These are phyloP conservation scores for Salticus scenicus DNA, from an alignment of 2,888 invertebrate genomes.

Conservation along the genomic window DNA sequence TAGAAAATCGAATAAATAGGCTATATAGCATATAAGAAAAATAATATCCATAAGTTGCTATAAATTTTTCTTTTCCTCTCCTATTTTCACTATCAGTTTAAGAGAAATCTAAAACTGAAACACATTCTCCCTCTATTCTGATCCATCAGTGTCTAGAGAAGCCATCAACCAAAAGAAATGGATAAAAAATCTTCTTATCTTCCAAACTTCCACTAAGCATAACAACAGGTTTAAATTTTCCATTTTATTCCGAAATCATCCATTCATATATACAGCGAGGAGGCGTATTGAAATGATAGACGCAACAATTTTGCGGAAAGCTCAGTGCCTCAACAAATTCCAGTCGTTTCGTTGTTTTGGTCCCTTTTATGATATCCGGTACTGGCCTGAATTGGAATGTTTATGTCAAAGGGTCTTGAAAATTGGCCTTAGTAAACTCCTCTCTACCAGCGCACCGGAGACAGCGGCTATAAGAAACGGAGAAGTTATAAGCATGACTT, in stretches of 20 bases:
- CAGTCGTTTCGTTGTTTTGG: constrained; percentile 25
- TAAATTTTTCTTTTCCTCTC: neutral
- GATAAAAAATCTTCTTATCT: neutral
- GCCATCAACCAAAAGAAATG: neutral
- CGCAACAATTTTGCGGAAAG: constrained; percentile 32
- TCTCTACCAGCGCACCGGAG: constrained; percentile 46
- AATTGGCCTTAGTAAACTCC: constrained; percentile 69
- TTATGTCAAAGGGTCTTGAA: constrained; percentile 64
- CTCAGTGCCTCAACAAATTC: constrained; percentile 34
- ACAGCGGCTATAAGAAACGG: constrained; percentile 22
- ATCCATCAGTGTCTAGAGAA: constrained; percentile 60
- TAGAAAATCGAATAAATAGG: no score
- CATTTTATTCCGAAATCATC: constrained; percentile 61
- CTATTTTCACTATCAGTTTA: neutral
- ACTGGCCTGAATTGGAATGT: constrained; percentile 65
- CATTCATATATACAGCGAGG: constrained; percentile 65
- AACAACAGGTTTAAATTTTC: constrained; percentile 66
- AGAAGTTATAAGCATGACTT: neutral
- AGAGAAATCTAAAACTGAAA: constrained; percentile 3
- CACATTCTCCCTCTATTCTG: constrained; percentile 14
- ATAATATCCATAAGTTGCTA: neutral
- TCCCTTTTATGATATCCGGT: constrained; percentile 60
- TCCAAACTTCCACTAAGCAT: neutral
- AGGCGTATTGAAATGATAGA: constrained; percentile 61
- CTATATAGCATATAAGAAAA: no score